Percentiles rank a stretch among this genome's conserved stretches.
Evolutionary conservation across 2,113 vertebrate species (phyloP).

Genomic region (Electrona antarctica): DNA sequence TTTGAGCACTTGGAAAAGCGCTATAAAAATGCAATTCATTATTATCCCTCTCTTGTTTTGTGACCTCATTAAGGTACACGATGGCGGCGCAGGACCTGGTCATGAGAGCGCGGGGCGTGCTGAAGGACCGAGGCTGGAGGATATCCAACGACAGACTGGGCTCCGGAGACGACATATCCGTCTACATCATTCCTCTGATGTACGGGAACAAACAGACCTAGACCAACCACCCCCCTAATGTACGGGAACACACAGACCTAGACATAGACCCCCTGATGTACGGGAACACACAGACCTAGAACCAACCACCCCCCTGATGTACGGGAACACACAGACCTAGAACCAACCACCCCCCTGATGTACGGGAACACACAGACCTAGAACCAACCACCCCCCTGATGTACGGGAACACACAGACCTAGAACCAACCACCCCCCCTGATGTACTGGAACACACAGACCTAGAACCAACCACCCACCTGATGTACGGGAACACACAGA

Average conservation of each 20-base stretch:
- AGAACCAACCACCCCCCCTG: too few relatives aligned
- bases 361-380: slow-evolving; percentile 87
- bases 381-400: background rate
- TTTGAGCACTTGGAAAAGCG: too few relatives aligned
- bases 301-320: too few relatives aligned
- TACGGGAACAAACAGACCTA: slow-evolving; percentile 87
- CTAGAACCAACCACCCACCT: too few relatives aligned
- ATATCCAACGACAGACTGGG: slow-evolving; percentile 93
- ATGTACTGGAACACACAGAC: too few relatives aligned
- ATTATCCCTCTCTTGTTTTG: slow-evolving; percentile 1
- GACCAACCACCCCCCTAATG: background rate
- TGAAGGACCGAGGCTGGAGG: slow-evolving; percentile 96
- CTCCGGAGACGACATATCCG: slow-evolving; percentile 97
- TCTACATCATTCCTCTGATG: slow-evolving; percentile 94
- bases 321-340: too few relatives aligned
- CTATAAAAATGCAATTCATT: background rate
- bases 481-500: too few relatives aligned
- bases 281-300: too few relatives aligned
- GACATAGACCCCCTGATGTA: too few relatives aligned
- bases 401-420: too few relatives aligned
- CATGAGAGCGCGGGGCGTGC: slow-evolving; percentile 91
- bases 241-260: too few relatives aligned
- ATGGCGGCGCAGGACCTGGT: slow-evolving; percentile 95
- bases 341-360: slow-evolving; percentile 92
- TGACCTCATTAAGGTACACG: slow-evolving; percentile 86